These are phyloP conservation scores for Samia ricini DNA, from an alignment of 1,140 invertebrate species.

Conservation along the genomic window DNA sequence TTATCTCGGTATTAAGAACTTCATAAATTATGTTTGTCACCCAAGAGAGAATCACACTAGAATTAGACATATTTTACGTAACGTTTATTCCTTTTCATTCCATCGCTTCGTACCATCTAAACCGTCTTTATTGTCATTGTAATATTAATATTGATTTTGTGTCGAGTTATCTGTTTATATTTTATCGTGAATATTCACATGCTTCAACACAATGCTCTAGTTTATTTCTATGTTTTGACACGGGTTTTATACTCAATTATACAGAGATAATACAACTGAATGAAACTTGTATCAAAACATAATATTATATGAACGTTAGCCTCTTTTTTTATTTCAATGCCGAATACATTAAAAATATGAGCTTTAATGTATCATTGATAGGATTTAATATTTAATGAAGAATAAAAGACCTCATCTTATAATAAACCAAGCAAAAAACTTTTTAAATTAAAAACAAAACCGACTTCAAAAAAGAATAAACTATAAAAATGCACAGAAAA, in stretches of 20 bases:
- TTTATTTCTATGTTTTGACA: not conserved
- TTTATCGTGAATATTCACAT: constrained; percentile 1
- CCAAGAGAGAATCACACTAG: constrained; percentile 52
- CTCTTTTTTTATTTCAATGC: no score
- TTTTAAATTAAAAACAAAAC: no score
- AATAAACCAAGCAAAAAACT: no score
- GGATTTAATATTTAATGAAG: no score
- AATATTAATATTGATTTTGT: constrained; percentile 7
- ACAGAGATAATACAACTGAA: no score
- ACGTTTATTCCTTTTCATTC: constrained; percentile 15
- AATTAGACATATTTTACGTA: constrained; percentile 49
- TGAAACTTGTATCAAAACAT: no score
- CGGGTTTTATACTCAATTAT: not conserved
- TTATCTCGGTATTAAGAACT: constrained; percentile 74
- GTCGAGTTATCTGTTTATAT: not conserved
- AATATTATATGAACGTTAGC: no score
- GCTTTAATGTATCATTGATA: no score
- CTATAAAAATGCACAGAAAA: no score
- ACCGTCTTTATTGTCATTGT: constrained; percentile 3
- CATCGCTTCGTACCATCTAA: not conserved
- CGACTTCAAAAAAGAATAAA: no score
- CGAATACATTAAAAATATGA: no score
- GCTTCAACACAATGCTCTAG: not conserved
- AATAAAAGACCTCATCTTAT: no score
- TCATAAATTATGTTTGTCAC: constrained; percentile 77